Conservation (phyloP, 2,888 invertebrate genomes). For the Prostheceraeus crozeri region DNA sequence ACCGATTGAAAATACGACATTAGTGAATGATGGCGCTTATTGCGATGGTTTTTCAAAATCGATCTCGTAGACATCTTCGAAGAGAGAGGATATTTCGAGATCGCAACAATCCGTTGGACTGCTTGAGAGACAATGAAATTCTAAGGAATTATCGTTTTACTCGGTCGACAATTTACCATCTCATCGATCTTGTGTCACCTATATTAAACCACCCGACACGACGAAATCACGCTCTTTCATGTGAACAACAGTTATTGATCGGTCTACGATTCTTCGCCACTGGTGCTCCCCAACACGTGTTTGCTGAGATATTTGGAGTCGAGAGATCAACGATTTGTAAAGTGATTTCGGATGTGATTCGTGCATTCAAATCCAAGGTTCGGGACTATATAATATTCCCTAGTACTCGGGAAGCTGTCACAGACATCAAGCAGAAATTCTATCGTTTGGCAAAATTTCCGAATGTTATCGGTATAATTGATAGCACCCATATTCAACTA, state of each 20-base stretch:
- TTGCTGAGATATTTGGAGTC: conserved; percentile 23
- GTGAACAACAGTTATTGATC: conserved; percentile 10
- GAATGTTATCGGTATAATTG: conserved; percentile 7
- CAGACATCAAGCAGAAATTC: not conserved
- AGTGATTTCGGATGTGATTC: conserved; percentile 1
- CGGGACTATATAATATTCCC: conserved; percentile 7
- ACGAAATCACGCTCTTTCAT: not conserved
- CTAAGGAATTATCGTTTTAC: not conserved
- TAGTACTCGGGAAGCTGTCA: conserved; percentile 8
- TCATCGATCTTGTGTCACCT: conserved; percentile 13
- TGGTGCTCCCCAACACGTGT: conserved; percentile 6
- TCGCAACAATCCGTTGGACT: not conserved
- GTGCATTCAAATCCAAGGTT: conserved; percentile 20
- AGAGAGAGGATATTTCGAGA: conserved; percentile 2
- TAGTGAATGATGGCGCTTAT: conserved; percentile 28
- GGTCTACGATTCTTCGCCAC: conserved; percentile 11
- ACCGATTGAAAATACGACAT: too few species aligned
- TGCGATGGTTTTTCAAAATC: conserved; percentile 33
- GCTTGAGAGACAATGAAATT: not conserved
- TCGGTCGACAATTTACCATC: not conserved
- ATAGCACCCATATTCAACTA: conserved; percentile 17
- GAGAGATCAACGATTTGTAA: conserved; percentile 11
- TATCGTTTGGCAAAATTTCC: conserved; percentile 16
- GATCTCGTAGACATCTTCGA: not conserved
- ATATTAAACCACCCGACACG: conserved; percentile 14